Evolutionary conservation across 2,113 vertebrate species (phyloP).

Genomic region (Petroica traversi): DNA sequence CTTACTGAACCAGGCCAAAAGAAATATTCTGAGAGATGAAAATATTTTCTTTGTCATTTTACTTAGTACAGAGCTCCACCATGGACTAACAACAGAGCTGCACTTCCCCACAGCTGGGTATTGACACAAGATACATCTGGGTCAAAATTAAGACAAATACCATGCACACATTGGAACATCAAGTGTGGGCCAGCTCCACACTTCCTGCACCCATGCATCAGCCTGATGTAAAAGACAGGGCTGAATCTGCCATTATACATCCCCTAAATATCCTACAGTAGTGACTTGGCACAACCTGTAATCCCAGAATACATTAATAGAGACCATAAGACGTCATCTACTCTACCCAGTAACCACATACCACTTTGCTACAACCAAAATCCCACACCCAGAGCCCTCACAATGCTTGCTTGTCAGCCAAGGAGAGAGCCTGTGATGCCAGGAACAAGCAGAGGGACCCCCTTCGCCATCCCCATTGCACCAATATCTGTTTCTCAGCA

Average conservation of each 20-base stretch:
- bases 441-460: neutral
- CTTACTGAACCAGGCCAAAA: conserved; percentile 22
- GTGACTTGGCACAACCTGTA: neutral
- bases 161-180: neutral
- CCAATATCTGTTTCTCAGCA: neutral
- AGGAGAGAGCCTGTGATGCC: neutral
- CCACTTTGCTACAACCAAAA: neutral
- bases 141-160: neutral
- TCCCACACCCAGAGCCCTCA: neutral
- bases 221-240: neutral
- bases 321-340: rapidly evolving
- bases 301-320: neutral
- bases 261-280: neutral
- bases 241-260: neutral
- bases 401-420: neutral
- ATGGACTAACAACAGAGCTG: neutral
- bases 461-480: neutral
- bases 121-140: neutral
- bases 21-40: conserved; percentile 33
- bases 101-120: neutral
- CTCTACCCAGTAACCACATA: neutral
- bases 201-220: neutral
- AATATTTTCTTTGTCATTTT: conserved; percentile 12
- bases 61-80: neutral
- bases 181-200: neutral